A percentile compares a stretch with the other conserved stretches of the same genome.
Conservation (phyloP, 92 coral and sea anemone genomes). For the Epizoanthus stellaris region DNA sequence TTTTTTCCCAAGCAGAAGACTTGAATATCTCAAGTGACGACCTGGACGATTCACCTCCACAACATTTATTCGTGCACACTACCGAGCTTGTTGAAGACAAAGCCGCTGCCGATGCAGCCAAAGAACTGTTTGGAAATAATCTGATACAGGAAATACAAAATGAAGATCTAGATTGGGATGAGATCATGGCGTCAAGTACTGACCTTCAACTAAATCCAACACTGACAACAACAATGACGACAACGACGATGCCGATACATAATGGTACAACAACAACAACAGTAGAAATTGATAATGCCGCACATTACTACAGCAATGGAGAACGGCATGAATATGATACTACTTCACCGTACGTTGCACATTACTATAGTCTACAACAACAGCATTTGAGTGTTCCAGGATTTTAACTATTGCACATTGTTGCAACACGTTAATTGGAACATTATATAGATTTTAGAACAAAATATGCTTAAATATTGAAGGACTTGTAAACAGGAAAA, state of each 20-base stretch:
- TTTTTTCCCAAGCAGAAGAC: conserved; percentile 70
- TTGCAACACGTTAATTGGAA: conserved; percentile 2
- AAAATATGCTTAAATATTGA: conserved; percentile 5
- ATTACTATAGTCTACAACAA: conserved; percentile 77
- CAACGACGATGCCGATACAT: conserved; percentile 49
- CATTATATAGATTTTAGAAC: conserved; percentile 33
- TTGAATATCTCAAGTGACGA: conserved; percentile 90
- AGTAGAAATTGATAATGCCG: conserved; percentile 93
- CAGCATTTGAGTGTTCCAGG: conserved; percentile 80
- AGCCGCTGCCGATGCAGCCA: conserved; percentile 99
- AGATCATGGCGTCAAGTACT: conserved; percentile 91
- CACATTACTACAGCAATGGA: conserved; percentile 88
- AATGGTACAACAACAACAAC: conserved; percentile 80
- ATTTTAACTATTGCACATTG: conserved; percentile 56
- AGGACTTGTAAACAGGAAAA: conserved; percentile 21
- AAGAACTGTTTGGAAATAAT: conserved; percentile 97
- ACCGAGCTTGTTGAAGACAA: conserved; percentile 73
- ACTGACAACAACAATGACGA: conserved; percentile 71
- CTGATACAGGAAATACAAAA: conserved; percentile 95
- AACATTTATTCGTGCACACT: conserved; percentile 52
- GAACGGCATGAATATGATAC: conserved; percentile 75
- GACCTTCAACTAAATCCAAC: conserved; percentile 86
- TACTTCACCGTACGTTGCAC: conserved; percentile 60
- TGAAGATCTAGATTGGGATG: conserved; percentile 98
- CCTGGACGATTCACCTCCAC: conserved; percentile 61